These are phyloP conservation scores for Callipepla californica DNA, from an alignment of 2,113 vertebrate species.

Conservation along the genomic window DNA sequence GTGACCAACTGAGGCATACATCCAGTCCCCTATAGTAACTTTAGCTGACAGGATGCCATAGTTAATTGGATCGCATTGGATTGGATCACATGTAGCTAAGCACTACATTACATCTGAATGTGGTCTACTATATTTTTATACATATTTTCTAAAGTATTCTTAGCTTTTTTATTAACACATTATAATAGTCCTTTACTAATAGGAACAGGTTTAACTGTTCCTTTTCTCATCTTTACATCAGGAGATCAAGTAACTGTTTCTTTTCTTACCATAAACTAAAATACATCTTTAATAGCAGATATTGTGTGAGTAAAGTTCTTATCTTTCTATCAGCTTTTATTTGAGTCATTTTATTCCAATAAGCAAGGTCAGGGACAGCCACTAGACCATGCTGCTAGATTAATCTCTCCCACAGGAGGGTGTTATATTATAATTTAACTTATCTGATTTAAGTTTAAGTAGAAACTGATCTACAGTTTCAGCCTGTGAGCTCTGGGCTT, in stretches of 20 bases:
- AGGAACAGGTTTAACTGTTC: background rate
- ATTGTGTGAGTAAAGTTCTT: background rate
- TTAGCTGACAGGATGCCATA: slow-evolving; percentile 27
- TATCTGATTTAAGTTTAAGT: slow-evolving; percentile 29
- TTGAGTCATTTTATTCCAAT: slow-evolving; percentile 7
- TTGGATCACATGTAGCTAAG: background rate
- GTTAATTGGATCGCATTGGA: background rate
- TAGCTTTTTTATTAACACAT: background rate
- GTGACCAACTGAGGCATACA: background rate
- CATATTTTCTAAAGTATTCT: background rate
- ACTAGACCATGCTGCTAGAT: background rate
- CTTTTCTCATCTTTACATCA: background rate
- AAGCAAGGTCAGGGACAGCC: slow-evolving; percentile 26
- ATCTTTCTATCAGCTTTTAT: background rate
- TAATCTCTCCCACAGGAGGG: background rate
- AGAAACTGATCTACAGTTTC: slow-evolving; percentile 24
- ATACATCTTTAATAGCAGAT: background rate
- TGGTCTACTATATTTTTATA: background rate
- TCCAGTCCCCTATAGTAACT: background rate
- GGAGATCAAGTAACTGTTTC: background rate
- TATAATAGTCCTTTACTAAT: background rate
- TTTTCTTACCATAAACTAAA: background rate
- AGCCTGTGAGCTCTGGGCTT: background rate
- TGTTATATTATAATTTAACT: slow-evolving; percentile 35
- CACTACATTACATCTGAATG: background rate